Evolutionary conservation across 2,113 vertebrate species (phyloP).

Genomic region (Oreochromis niloticus): DNA sequence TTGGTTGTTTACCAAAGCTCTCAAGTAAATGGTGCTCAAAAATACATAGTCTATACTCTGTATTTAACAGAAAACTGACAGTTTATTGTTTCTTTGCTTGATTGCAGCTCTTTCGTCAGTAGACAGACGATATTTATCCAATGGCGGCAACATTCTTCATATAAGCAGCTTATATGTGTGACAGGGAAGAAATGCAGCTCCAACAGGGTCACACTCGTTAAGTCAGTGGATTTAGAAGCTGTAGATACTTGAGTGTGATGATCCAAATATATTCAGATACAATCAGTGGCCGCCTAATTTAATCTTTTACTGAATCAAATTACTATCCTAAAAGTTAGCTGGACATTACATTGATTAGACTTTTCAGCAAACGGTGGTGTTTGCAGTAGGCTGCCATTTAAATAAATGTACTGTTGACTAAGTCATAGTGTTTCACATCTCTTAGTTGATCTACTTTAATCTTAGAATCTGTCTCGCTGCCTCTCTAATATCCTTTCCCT

Average conservation of each 20-base stretch:
- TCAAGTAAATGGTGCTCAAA: neutral
- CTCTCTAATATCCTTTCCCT: neutral
- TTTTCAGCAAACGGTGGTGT: neutral
- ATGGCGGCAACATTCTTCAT: neutral
- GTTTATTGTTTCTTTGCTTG: neutral
- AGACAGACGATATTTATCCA: neutral
- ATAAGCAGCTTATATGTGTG: neutral
- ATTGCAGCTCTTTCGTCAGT: neutral
- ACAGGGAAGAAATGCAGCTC: neutral
- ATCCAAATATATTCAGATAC: neutral
- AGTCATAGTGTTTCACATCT: neutral
- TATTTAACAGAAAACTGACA: neutral
- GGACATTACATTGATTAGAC: neutral
- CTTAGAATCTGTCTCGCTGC: neutral
- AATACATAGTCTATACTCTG: neutral
- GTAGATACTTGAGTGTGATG: neutral
- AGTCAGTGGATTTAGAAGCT: neutral
- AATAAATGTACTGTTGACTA: neutral
- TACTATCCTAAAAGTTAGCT: neutral
- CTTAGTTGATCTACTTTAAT: neutral
- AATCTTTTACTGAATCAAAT: neutral
- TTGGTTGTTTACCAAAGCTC: neutral
- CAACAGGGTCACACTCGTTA: neutral
- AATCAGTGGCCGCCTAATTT: neutral
- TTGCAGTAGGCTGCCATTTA: neutral